Evolutionary conservation across 1,140 invertebrate genomes (phyloP).

Genomic region (Caenorhabditis elegans): WBcel235 BX284604.4:9162501-9163000

Average conservation of each 20-base stretch:
- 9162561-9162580: too few relatives aligned
- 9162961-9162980: neutral
- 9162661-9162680: conserved; percentile 18
- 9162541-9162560: too few relatives aligned
- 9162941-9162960: neutral
- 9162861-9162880: neutral
- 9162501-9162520: too few relatives aligned
- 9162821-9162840: conserved; percentile 13
- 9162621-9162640: conserved; percentile 29
- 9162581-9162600: too few relatives aligned
- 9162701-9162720: conserved; percentile 30
- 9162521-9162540: too few relatives aligned
- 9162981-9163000: neutral
- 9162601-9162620: neutral
- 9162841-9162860: neutral
- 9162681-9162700: neutral
- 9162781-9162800: conserved; percentile 41
- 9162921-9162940: conserved; percentile 30
- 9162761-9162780: conserved; percentile 42
- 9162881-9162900: neutral
- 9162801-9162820: neutral
- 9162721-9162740: conserved; percentile 26
- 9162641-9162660: conserved; percentile 32
- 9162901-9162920: neutral
- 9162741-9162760: conserved; percentile 49